phyloP scores from a whole-genome alignment of 2,888 invertebrate genomes.

The Nomada flava region DNA sequence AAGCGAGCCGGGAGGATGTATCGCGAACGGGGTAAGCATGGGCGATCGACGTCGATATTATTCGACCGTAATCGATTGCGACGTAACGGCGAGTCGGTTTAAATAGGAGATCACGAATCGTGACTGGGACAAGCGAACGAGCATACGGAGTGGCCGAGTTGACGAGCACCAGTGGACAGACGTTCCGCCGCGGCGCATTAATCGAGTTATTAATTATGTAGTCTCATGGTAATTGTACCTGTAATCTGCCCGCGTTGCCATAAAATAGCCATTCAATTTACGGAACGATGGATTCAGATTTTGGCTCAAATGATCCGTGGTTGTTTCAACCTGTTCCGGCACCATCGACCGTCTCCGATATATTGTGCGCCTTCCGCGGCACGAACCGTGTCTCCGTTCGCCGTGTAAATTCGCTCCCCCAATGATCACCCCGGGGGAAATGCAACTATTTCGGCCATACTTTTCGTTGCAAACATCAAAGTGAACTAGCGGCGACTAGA shows the following conservation, averaged over 20 bases:
- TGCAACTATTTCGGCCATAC: background rate
- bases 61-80: slow-evolving; percentile 66
- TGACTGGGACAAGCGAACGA: slow-evolving; percentile 56
- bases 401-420: slow-evolving; percentile 6
- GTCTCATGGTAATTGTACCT: slow-evolving; percentile 81
- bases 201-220: slow-evolving; percentile 83
- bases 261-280: slow-evolving; percentile 74
- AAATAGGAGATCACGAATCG: slow-evolving; percentile 66
- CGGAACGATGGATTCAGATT: slow-evolving; percentile 50
- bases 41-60: slow-evolving; percentile 62
- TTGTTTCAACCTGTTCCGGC: slow-evolving; percentile 50
- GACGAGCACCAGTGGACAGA: slow-evolving; percentile 75
- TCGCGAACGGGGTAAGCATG: slow-evolving; percentile 20
- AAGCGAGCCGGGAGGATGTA: slow-evolving; percentile 57
- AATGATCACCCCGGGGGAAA: background rate
- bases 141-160: slow-evolving; percentile 29
- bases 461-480: background rate
- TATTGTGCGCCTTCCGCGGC: background rate
- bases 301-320: slow-evolving; percentile 48
- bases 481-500: background rate
- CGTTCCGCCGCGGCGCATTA: slow-evolving; percentile 82
- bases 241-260: slow-evolving; percentile 76
- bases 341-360: background rate
- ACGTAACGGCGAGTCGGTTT: slow-evolving; percentile 50
- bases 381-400: slow-evolving; percentile 22